Percentiles rank a stretch among this genome's conserved stretches.
Evolutionary conservation across 1,140 invertebrate genomes (phyloP).

Genomic region (Stenopsyche tienmushanensis): DNA sequence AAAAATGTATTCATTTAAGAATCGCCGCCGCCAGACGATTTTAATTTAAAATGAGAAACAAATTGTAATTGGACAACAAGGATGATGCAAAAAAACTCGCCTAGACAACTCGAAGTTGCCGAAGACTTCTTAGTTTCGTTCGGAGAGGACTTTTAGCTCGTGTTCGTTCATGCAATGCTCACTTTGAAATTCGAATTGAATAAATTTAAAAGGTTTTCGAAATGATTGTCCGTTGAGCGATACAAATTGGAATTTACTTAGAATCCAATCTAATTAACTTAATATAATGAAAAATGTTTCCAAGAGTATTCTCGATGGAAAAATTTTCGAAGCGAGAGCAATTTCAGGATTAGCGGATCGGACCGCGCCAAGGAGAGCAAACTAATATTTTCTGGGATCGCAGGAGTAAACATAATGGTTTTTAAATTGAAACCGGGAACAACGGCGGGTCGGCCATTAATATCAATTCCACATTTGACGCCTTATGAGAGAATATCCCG

Average conservation of each 20-base stretch:
- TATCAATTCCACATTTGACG: constrained; percentile 6
- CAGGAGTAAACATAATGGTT: constrained; percentile 1
- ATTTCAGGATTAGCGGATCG: too few relatives aligned
- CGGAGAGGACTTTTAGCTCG: not conserved
- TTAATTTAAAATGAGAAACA: constrained; percentile 1
- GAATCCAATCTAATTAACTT: too few relatives aligned
- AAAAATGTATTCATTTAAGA: not conserved
- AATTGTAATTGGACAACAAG: not conserved
- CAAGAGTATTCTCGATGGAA: not conserved
- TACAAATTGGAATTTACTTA: too few relatives aligned
- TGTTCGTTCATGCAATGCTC: too few relatives aligned
- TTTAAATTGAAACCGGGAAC: not conserved
- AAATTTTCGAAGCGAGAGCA: not conserved
- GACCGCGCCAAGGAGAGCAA: too few relatives aligned
- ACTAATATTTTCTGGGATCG: too few relatives aligned
- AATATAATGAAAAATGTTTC: not conserved
- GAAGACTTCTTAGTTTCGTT: not conserved
- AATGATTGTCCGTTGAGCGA: too few relatives aligned
- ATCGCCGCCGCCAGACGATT: not conserved
- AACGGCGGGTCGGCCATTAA: constrained; percentile 2
- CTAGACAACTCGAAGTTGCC: not conserved
- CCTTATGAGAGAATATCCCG: not conserved
- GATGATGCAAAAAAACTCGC: not conserved
- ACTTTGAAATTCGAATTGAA: too few relatives aligned
- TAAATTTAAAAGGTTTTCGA: too few relatives aligned